Percentiles rank a stretch among this genome's conserved stretches.
Evolutionary conservation across 1,140 invertebrate species (phyloP).

Genomic region (Drosophila tsacasi): DNA sequence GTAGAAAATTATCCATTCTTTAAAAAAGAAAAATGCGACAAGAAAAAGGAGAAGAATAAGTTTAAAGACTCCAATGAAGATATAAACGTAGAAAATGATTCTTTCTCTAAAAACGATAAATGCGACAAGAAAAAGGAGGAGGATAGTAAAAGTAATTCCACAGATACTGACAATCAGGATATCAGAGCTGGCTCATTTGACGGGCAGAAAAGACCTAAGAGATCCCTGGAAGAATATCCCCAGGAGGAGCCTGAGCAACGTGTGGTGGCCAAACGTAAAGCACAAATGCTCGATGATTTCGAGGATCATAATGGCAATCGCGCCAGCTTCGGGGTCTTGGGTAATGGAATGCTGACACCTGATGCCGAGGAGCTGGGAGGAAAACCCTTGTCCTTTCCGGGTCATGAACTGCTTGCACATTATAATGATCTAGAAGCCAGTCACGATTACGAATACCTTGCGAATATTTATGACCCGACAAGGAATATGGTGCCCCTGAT

Average conservation of each 20-base stretch:
- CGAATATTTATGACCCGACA: slow-evolving; percentile 27
- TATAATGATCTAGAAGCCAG: slow-evolving; percentile 15
- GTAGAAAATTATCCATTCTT: neutral
- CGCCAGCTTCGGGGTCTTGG: slow-evolving; percentile 39
- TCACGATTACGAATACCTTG: neutral
- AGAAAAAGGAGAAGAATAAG: slow-evolving; percentile 5
- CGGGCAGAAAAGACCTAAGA: slow-evolving; percentile 8
- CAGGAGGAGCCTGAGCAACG: neutral
- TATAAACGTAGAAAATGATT: neutral
- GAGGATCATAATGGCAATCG: slow-evolving; percentile 73
- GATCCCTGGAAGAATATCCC: slow-evolving; percentile 25
- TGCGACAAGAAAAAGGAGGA: neutral
- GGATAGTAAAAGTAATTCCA: slow-evolving; percentile 24
- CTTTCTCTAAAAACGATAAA: neutral
- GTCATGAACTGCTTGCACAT: neutral
- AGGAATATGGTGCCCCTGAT: slow-evolving; percentile 58
- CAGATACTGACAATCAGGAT: slow-evolving; percentile 47
- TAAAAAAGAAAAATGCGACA: neutral
- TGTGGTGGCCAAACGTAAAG: neutral
- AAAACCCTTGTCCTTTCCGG: slow-evolving; percentile 9
- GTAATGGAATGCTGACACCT: slow-evolving; percentile 36
- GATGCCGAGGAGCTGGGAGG: slow-evolving; percentile 6
- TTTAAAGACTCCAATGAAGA: slow-evolving; percentile 2
- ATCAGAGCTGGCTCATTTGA: neutral
- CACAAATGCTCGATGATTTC: slow-evolving; percentile 39